Conservation (phyloP, 2,888 invertebrate species). For the Candidula unifasciata region DNA sequence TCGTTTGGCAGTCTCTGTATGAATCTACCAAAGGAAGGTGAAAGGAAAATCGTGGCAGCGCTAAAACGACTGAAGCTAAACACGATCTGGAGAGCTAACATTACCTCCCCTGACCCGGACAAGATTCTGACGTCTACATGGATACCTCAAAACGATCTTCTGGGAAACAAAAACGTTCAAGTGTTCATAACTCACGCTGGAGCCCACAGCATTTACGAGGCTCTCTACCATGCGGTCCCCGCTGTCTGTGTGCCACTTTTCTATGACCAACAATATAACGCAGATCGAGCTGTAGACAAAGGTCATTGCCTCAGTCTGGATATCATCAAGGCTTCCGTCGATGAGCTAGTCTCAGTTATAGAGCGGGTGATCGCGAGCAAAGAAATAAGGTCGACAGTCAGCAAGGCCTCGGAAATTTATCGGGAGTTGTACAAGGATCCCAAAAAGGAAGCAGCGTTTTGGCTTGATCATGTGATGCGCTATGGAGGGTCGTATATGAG, state of each 20-base stretch:
- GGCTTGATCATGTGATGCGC: conserved; percentile 67
- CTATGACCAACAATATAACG: conserved; percentile 57
- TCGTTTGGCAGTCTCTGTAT: conserved; percentile 4
- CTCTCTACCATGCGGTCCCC: conserved; percentile 64
- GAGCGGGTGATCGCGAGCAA: neutral
- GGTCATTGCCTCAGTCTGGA: conserved; percentile 15
- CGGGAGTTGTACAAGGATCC: conserved; percentile 55
- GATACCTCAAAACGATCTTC: conserved; percentile 65
- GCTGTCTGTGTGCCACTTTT: too few species aligned
- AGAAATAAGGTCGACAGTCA: conserved; percentile 43
- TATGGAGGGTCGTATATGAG: too few species aligned
- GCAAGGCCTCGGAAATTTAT: conserved; percentile 47
- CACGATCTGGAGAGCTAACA: too few species aligned
- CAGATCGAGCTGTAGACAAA: conserved; percentile 45
- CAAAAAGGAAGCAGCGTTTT: conserved; percentile 60
- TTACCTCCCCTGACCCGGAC: too few species aligned
- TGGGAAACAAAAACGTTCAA: too few species aligned
- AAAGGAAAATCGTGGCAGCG: neutral
- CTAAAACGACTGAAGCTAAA: conserved; percentile 49
- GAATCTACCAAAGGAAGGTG: neutral
- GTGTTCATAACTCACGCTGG: conserved; percentile 66
- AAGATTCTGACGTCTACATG: conserved; percentile 55
- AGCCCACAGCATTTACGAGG: conserved; percentile 63
- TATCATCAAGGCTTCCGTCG: neutral
- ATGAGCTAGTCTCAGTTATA: neutral